phyloP scores from a whole-genome alignment of 2,113 vertebrate species.

The Hipposideros armiger region DNA sequence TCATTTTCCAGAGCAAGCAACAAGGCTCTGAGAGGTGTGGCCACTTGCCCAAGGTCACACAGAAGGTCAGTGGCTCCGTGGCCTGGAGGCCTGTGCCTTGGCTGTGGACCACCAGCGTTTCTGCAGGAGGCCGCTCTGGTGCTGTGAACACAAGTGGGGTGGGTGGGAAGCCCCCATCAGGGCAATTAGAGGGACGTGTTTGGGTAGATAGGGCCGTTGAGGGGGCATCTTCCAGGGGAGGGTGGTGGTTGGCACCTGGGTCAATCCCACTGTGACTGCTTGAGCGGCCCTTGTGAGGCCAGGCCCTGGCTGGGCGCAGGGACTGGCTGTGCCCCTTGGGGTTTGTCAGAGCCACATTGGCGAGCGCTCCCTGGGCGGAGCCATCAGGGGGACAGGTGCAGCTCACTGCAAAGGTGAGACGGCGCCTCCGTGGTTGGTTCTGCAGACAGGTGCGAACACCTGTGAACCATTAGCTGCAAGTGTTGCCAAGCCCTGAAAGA shows the following conservation, averaged over 20 bases:
- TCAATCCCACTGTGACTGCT: background rate
- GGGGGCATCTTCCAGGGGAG: background rate
- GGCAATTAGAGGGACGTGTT: rapidly evolving
- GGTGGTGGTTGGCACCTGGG: background rate
- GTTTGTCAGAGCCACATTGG: background rate
- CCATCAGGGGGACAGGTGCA: background rate
- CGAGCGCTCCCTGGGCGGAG: background rate
- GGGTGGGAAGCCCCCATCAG: background rate
- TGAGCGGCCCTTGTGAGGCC: background rate
- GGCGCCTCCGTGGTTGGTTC: background rate
- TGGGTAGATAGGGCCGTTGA: background rate
- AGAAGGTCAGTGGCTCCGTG: too few relatives aligned
- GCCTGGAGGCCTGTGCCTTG: too few relatives aligned
- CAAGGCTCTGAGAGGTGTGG: background rate
- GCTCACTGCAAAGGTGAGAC: background rate
- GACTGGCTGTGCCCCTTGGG: background rate
- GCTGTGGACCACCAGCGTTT: background rate
- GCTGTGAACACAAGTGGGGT: background rate
- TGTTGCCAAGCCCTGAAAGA: rapidly evolving
- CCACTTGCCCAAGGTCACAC: background rate
- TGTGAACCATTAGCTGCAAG: rapidly evolving
- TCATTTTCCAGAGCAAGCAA: background rate
- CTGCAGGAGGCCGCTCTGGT: background rate
- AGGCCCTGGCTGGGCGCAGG: conserved; percentile 3
- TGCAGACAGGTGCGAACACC: rapidly evolving